These are phyloP conservation scores for Drosophila koepferae DNA, from an alignment of 2,888 invertebrate species.

Conservation along the genomic window DNA sequence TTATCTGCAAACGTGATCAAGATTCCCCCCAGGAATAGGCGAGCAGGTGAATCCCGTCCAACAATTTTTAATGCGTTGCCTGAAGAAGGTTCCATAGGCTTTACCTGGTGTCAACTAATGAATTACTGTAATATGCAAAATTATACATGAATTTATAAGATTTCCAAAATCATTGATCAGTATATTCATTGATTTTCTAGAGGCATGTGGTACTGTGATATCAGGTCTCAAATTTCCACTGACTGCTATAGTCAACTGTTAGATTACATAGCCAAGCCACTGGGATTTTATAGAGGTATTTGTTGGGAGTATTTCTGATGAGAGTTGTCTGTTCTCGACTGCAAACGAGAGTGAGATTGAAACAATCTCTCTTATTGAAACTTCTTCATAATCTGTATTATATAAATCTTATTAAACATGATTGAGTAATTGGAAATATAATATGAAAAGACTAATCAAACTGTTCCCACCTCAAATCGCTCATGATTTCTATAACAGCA, in stretches of 20 bases:
- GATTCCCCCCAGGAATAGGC: too few relatives aligned
- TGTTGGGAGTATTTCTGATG: not conserved
- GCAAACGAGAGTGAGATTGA: not conserved
- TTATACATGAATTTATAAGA: too few relatives aligned
- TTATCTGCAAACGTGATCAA: not conserved
- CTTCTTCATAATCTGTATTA: not conserved
- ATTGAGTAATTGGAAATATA: not conserved
- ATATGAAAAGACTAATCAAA: not conserved
- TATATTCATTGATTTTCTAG: too few relatives aligned
- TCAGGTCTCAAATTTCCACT: not conserved
- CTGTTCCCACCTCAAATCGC: not conserved
- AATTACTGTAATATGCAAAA: too few relatives aligned
- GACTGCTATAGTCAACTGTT: not conserved
- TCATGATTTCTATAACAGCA: not conserved
- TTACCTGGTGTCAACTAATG: not conserved
- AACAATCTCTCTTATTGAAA: not conserved
- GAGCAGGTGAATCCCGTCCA: not conserved
- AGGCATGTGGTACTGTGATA: not conserved
- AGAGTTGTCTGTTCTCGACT: not conserved
- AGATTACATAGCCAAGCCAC: too few relatives aligned
- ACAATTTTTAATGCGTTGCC: not conserved
- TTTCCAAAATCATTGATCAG: too few relatives aligned
- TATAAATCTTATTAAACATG: not conserved
- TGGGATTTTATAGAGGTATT: not conserved
- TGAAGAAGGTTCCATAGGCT: not conserved